These are phyloP conservation scores for Umimayanthus chanpuru DNA, from an alignment of 92 coral and sea anemone species.

Conservation along the genomic window DNA sequence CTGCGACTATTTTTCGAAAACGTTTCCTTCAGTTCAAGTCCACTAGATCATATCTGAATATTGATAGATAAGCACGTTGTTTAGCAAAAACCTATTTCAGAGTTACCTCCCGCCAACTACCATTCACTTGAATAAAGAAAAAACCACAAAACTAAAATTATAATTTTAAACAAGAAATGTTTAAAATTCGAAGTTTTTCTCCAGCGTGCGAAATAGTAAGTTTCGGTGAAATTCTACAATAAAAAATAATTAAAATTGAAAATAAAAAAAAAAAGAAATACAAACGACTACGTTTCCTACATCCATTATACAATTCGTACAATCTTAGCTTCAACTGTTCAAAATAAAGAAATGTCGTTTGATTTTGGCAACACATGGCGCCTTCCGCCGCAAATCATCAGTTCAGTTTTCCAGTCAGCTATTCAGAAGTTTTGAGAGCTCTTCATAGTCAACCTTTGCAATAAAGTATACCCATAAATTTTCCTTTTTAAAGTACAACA, in stretches of 20 bases:
- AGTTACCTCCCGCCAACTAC: constrained; percentile 1
- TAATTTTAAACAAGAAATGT: not conserved
- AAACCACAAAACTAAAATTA: not conserved
- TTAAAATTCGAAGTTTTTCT: not conserved
- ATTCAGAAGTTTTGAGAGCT: not conserved
- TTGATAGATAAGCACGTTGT: constrained; percentile 3
- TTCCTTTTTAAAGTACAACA: no score
- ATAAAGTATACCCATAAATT: not conserved
- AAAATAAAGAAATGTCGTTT: not conserved
- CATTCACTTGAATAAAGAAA: not conserved
- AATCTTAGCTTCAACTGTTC: constrained; percentile 16
- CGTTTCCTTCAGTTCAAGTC: not conserved
- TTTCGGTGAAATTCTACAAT: not conserved
- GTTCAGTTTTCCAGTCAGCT: not conserved
- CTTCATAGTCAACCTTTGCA: not conserved
- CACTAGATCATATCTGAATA: not conserved
- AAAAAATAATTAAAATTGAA: not conserved
- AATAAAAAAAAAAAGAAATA: not conserved
- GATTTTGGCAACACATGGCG: not conserved
- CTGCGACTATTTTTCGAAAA: not conserved
- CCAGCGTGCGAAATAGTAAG: not conserved
- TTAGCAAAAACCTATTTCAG: not conserved
- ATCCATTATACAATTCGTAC: no score
- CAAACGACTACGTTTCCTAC: not conserved
- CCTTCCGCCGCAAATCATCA: not conserved